These are phyloP conservation scores for Tetanocera ferruginea DNA, from an alignment of 2,888 invertebrate genomes.

Conservation along the genomic window DNA sequence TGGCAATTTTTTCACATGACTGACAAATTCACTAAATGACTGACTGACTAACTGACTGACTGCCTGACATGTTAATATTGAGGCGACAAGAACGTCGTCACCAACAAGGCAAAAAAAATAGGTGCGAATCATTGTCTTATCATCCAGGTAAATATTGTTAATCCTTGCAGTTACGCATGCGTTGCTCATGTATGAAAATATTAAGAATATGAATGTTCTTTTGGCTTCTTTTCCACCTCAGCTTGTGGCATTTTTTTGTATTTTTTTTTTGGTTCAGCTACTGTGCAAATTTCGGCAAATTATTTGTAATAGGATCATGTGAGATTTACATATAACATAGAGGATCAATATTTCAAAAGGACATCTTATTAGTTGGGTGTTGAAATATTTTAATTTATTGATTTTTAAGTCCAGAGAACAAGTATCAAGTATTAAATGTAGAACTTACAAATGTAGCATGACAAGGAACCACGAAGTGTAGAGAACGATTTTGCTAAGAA, in stretches of 20 bases:
- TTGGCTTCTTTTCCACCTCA: not conserved
- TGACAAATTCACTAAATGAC: too few species aligned
- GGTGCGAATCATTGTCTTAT: conserved; percentile 43
- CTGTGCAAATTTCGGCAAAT: not conserved
- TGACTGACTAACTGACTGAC: too few species aligned
- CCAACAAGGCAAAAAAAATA: not conserved
- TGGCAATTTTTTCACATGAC: too few species aligned
- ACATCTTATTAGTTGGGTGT: conserved; percentile 31
- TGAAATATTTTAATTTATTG: conserved; percentile 23
- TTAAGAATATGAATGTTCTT: not conserved
- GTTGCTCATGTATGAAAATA: too few species aligned
- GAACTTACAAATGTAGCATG: too few species aligned
- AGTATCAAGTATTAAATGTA: too few species aligned
- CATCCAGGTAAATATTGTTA: conserved; percentile 51
- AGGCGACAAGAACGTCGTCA: too few species aligned
- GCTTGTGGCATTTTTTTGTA: not conserved
- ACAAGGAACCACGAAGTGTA: too few species aligned
- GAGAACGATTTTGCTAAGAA: too few species aligned
- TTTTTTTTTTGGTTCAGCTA: not conserved
- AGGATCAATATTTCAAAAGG: not conserved
- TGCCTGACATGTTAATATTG: not conserved
- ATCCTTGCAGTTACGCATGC: conserved; percentile 43
- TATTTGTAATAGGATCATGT: not conserved
- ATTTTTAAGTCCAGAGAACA: not conserved
- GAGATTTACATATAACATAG: not conserved